Evolutionary conservation across 30 jellyfish, hydroid and myxozoan species (phyloP).

Genomic region (Pelagia noctiluca): DNA sequence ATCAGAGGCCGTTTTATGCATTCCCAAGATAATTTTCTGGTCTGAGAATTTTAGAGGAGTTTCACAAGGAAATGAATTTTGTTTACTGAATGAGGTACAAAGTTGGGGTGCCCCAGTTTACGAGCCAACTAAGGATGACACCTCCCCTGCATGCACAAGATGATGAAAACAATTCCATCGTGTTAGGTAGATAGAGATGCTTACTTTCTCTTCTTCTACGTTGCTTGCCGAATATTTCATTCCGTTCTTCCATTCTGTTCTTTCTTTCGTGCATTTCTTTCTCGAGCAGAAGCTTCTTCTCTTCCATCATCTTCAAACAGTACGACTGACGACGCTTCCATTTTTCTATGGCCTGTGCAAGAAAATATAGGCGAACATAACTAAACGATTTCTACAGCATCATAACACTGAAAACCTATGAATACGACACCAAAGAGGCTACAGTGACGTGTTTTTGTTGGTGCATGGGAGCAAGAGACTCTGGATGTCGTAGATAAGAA

Average conservation of each 20-base stretch:
- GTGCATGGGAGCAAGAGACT: no score
- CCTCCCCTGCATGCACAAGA: not conserved
- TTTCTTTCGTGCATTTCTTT: slow-evolving; percentile 62
- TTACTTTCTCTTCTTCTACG: slow-evolving; percentile 73
- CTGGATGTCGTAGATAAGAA: no score
- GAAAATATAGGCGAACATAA: not conserved
- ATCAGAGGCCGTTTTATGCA: no score
- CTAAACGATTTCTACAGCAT: not conserved
- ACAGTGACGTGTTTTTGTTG: no score
- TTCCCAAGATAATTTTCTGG: no score
- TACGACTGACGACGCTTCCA: slow-evolving; percentile 73
- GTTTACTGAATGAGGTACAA: no score
- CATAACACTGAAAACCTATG: not conserved
- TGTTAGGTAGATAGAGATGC: not conserved
- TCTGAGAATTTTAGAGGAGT: no score
- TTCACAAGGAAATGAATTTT: no score
- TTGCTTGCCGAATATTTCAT: slow-evolving; percentile 42
- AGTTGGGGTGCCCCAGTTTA: no score
- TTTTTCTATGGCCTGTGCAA: slow-evolving; percentile 69
- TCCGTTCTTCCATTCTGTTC: slow-evolving; percentile 56
- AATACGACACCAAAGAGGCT: no score
- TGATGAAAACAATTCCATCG: not conserved
- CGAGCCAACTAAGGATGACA: no score
- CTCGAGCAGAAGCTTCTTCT: slow-evolving; percentile 44
- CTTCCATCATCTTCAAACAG: slow-evolving; percentile 73